A percentile compares a stretch with the other conserved stretches of the same genome.
Evolutionary conservation across 2,888 invertebrate genomes (phyloP).

Genomic region (Mimas tiliae): DNA sequence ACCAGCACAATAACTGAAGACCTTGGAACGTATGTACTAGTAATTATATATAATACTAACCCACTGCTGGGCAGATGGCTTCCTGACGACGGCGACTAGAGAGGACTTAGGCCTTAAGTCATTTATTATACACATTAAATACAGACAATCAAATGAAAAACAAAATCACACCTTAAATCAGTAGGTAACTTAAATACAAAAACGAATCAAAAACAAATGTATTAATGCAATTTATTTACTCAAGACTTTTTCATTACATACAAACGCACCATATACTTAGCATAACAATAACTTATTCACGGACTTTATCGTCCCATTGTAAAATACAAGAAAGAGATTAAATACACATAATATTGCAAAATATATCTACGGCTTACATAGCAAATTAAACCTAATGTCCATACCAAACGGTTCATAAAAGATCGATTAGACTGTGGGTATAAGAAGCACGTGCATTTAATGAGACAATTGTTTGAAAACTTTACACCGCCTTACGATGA

Average conservation of each 20-base stretch:
- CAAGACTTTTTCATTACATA: conserved; percentile 75
- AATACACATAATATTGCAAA: conserved; percentile 26
- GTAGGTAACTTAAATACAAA: neutral
- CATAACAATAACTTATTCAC: conserved; percentile 68
- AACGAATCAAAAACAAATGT: conserved; percentile 39
- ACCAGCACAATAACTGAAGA: too few species aligned
- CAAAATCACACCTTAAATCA: too few species aligned
- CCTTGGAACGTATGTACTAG: too few species aligned
- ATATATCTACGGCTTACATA: conserved; percentile 8
- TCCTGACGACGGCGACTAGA: too few species aligned
- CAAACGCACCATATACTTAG: conserved; percentile 83
- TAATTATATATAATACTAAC: too few species aligned
- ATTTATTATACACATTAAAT: too few species aligned
- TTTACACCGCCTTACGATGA: conserved; percentile 13
- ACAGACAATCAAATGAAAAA: too few species aligned
- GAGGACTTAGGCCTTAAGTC: too few species aligned
- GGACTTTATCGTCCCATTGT: conserved; percentile 45
- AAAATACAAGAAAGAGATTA: conserved; percentile 32
- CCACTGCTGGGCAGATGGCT: too few species aligned
- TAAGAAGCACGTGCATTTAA: conserved; percentile 24
- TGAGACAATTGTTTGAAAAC: conserved; percentile 1
- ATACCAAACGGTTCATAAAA: neutral
- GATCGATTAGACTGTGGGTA: conserved; percentile 16
- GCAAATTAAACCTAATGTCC: conserved; percentile 10
- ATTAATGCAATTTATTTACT: conserved; percentile 78